These are phyloP conservation scores for Philhelius pedissequus DNA, from an alignment of 2,888 invertebrate species.

Conservation along the genomic window DNA sequence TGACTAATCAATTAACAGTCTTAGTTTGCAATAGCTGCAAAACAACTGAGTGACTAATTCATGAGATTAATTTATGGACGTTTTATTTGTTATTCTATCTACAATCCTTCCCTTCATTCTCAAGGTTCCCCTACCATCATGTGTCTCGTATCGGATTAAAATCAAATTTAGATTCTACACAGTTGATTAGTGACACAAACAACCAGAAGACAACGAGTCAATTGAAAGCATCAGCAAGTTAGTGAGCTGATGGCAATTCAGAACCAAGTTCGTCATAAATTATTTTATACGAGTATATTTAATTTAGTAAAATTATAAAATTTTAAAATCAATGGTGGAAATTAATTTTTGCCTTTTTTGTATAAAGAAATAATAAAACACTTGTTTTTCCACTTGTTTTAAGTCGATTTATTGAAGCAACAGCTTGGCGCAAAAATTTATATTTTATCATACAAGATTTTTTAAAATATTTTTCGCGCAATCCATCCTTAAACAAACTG, in stretches of 20 bases:
- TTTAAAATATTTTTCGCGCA: too few relatives aligned
- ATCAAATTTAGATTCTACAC: constrained; percentile 54
- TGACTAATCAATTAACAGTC: neutral
- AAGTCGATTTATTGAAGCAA: too few relatives aligned
- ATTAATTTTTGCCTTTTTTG: too few relatives aligned
- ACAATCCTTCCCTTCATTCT: neutral
- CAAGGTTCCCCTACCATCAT: constrained; percentile 35
- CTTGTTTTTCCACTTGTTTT: too few relatives aligned
- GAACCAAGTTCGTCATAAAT: neutral
- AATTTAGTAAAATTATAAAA: too few relatives aligned
- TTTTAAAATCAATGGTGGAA: too few relatives aligned
- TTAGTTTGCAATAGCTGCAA: neutral
- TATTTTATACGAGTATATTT: neutral
- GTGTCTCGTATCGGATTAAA: constrained; percentile 40
- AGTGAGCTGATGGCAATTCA: neutral
- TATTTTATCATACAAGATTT: too few relatives aligned
- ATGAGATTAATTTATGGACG: constrained; percentile 48
- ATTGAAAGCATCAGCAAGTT: neutral
- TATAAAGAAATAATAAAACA: too few relatives aligned
- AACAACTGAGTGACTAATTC: constrained; percentile 44
- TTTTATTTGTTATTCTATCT: constrained; percentile 26
- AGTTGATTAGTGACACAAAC: constrained; percentile 23
- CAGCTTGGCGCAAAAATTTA: too few relatives aligned
- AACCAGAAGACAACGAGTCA: neutral
- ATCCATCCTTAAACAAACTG: too few relatives aligned